Evolutionary conservation across 53 echinoderm and acorn worm genomes (phyloP), one percentile per base, ranked within the genome.

Genomic region (Paracentrotus lividus): DNA sequence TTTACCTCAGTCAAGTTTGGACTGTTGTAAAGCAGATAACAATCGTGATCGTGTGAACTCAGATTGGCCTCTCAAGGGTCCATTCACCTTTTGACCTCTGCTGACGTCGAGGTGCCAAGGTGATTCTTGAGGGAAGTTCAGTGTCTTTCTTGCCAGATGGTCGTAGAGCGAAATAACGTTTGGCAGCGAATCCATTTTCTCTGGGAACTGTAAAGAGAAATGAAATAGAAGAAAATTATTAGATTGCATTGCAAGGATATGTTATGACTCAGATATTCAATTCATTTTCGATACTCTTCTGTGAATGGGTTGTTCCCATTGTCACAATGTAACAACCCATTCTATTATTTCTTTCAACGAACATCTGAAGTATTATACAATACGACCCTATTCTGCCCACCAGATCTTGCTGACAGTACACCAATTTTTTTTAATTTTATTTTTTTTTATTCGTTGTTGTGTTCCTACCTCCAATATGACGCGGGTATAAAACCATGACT

Each of bases 51-150:
- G 47, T n/a, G 47, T 81, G 81, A 81, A 23, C 81, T 81, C 26
- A n/a, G n/a, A n/a, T n/a, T n/a, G n/a, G n/a, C n/a, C 44, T 9
- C 9, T 81, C 44, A 81, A n/a, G 26, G 47, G 47, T 26, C 26
- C 1, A 47, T 86, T 81, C 54, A 86, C 86, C 86, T 53, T n/a
- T 56, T 86, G 34, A 32, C 34, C 56, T 56, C 1, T 53, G 86
- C 18, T 86, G 86, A 86, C 86, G 31, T 81, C 33, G 14, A 44
- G 93, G 85, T 31, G 94, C 95, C 84, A 96, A 85, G 34, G 95
- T 92, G 90, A 94, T 93, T n/a, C n/a, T 52, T 90, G 95, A 14
- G 96, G 96, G 42, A 95, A 95, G 60, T 94, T 93, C 89, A 84
- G n/a, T 94, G 36, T 75, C 93, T 58, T 95, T n/a, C n/a, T 93